Evolutionary conservation across 2,888 invertebrate genomes (phyloP).

Genomic region (Gastracanthus pulcherrimus): DNA sequence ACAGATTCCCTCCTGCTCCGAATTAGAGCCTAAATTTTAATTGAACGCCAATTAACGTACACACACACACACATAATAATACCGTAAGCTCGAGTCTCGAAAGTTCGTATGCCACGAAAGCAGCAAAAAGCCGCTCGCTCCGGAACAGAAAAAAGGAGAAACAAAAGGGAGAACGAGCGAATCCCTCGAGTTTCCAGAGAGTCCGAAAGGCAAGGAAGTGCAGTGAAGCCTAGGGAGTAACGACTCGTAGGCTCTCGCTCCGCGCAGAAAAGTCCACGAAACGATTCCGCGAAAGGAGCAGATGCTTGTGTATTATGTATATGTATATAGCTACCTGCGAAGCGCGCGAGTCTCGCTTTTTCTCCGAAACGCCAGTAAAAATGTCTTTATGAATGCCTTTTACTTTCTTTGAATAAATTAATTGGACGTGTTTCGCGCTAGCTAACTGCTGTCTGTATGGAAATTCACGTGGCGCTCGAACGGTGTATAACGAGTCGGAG

Average conservation of each 20-base stretch:
- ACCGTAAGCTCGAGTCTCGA: no score
- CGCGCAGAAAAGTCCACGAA: no score
- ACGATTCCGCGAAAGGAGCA: background rate
- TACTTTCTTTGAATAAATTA: constrained; percentile 36
- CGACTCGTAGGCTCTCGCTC: no score
- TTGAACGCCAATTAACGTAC: constrained; percentile 16
- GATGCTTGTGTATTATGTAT: background rate
- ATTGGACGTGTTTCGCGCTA: constrained; percentile 1
- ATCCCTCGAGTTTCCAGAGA: background rate
- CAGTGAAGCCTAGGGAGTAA: no score
- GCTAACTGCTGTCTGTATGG: background rate
- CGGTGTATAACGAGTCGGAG: background rate
- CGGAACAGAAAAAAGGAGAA: background rate
- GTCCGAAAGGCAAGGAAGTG: background rate
- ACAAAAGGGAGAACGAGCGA: background rate
- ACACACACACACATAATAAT: no score
- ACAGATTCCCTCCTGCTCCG: background rate
- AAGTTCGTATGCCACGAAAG: background rate
- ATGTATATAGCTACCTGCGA: no score
- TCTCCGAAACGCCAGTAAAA: background rate
- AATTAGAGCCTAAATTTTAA: constrained; percentile 47
- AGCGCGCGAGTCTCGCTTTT: no score
- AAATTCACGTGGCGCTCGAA: background rate
- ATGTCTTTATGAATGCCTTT: constrained; percentile 13
- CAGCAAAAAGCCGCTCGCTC: background rate